Evolutionary conservation across 2,797 vertebrate species (phyloP), one percentile per base, ranked within the genome.

Genomic region (Ambastaia sidthimunki): DNA sequence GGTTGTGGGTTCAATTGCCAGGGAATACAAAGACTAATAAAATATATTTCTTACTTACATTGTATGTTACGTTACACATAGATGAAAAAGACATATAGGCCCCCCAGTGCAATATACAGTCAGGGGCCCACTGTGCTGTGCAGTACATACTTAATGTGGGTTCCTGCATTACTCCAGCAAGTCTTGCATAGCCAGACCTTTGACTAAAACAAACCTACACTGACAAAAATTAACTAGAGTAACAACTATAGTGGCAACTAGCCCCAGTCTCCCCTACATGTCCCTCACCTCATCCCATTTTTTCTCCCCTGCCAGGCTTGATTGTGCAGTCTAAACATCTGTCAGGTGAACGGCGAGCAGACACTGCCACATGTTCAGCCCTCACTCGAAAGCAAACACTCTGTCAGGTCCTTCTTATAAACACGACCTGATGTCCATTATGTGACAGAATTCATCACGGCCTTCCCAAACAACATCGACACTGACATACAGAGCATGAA

Each of bases 401-500:
- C 68, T 71, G 52, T 84, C 82, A 75, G 76, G 79, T 75, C 54
- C 78, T 65, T 76, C 82, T 71, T 82, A 62, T 86, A 77, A 86
- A 62, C n/a, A 28, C 60, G 68, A 73, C 62, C 83, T 76, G 78
- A 66, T 62, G 69, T 87, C 82, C 90, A 90, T 86, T 87, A 84
- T 75, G 66, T 80, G 65, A 70, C 59, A 67, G 66, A 44, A 67
- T 83, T 78, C 81, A 79, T 80, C 34, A 63, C 77, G 78, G 82
- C 68, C 80, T 79, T 74, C 76, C 65, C 82, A 81, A 80, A 85
- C 54, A 79, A 74, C 63, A 73, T 25, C 15, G 37, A 65, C 63
- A 34, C 31, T 74, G 70, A 82, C 19, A 31, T 47, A 59, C 19
- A 66, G 50, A 62, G 44, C 52, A 50, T n/a, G 19, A 25, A 57